A percentile compares a stretch with the other conserved stretches of the same genome.
Evolutionary conservation across 2,797 vertebrate genomes (phyloP).

Genomic region (Pelochelys cantorii): DNA sequence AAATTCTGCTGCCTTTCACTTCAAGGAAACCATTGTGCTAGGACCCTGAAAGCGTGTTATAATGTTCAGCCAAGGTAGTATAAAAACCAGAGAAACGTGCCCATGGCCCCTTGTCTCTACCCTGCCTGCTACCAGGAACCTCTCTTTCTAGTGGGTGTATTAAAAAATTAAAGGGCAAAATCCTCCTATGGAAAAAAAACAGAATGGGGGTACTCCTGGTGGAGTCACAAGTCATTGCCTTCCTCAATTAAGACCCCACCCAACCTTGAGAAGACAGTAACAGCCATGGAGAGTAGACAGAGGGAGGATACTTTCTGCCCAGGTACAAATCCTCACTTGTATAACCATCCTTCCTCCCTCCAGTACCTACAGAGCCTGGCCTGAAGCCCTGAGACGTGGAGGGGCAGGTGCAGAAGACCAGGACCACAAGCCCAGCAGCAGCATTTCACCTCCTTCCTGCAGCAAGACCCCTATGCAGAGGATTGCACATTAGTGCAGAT

Average conservation of each 20-base stretch:
- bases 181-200: background rate
- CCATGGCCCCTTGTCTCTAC: background rate
- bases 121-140: background rate
- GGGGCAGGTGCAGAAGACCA: too few relatives aligned
- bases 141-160: background rate
- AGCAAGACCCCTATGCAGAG: background rate
- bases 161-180: background rate
- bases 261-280: too few relatives aligned
- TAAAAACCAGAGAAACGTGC: background rate
- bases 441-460: background rate
- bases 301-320: background rate
- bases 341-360: background rate
- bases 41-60: background rate
- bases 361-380: background rate
- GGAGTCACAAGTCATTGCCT: too few relatives aligned
- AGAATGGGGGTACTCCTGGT: background rate
- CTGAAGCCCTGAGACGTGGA: background rate
- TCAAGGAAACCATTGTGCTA: conserved; percentile 25
- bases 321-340: background rate
- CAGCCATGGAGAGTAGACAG: too few relatives aligned
- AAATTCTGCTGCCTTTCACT: conserved; percentile 27
- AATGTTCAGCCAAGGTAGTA: background rate
- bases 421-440: too few relatives aligned
- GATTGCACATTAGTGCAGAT: background rate
- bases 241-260: too few relatives aligned